Evolutionary conservation across 2,888 invertebrate genomes (phyloP).

Genomic region (Timema podura): DNA sequence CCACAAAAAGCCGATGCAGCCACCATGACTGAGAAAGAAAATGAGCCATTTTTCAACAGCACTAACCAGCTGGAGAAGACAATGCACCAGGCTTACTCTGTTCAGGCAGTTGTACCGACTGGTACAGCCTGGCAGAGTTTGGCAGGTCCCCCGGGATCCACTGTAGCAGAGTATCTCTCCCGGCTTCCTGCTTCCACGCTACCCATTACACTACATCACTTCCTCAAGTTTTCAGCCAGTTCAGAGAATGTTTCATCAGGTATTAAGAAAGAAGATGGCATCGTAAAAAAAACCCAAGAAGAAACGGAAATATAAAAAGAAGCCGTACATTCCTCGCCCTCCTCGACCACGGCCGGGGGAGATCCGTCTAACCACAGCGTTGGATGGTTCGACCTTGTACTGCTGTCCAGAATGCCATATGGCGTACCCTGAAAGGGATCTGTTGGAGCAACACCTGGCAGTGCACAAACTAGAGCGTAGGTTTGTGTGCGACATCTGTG

Average conservation of each 20-base stretch:
- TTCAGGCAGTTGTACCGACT: constrained; percentile 21
- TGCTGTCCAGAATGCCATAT: constrained; percentile 33
- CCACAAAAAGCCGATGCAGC: constrained; percentile 23
- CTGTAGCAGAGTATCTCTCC: constrained; percentile 28
- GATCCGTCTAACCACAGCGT: constrained; percentile 27
- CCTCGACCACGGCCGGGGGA: constrained; percentile 24
- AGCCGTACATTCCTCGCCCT: constrained; percentile 22
- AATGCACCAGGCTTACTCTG: constrained; percentile 9
- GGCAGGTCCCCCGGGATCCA: constrained; percentile 24
- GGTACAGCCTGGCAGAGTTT: constrained; percentile 25
- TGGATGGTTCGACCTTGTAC: constrained; percentile 31
- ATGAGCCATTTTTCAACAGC: constrained; percentile 16
- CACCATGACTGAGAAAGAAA: constrained; percentile 27
- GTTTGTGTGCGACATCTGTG: constrained; percentile 35
- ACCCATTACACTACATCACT: constrained; percentile 28
- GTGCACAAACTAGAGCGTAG: constrained; percentile 34
- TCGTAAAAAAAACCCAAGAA: constrained; percentile 20
- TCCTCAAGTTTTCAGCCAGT: constrained; percentile 24
- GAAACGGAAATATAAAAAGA: constrained; percentile 26
- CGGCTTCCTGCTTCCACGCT: constrained; percentile 27
- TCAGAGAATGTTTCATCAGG: constrained; percentile 1
- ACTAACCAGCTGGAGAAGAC: constrained; percentile 16
- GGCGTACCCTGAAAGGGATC: constrained; percentile 32
- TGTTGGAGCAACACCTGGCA: constrained; percentile 30
- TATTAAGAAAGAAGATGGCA: constrained; percentile 18